Conservation (phyloP, 2,888 invertebrate genomes). For the Bellardia pandia region DNA sequence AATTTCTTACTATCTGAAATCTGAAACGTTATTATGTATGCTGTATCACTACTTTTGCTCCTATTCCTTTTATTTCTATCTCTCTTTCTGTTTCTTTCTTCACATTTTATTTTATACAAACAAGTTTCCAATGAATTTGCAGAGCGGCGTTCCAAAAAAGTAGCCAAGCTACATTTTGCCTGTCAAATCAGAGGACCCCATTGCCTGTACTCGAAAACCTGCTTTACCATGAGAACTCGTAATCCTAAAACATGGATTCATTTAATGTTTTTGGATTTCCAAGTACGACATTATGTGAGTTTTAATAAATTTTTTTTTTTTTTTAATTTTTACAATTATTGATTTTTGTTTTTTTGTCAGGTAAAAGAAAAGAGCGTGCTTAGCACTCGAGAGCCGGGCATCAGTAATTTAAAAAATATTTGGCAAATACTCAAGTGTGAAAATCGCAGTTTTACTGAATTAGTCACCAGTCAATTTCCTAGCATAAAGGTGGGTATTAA, state of each 20-base stretch:
- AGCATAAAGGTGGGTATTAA: conserved; percentile 88
- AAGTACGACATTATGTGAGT: conserved; percentile 85
- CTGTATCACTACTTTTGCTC: neutral
- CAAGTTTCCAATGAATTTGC: conserved; percentile 83
- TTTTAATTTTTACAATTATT: neutral
- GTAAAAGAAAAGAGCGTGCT: conserved; percentile 91
- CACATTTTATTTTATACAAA: conserved; percentile 72
- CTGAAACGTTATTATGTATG: neutral
- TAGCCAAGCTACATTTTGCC: conserved; percentile 94
- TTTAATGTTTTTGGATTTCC: conserved; percentile 96
- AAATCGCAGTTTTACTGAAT: conserved; percentile 93
- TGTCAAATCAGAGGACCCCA: conserved; percentile 93
- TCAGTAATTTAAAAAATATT: conserved; percentile 93
- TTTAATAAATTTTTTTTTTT: neutral
- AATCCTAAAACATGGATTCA: conserved; percentile 96
- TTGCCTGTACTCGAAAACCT: conserved; percentile 93
- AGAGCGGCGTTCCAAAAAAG: conserved; percentile 93
- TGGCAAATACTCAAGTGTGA: conserved; percentile 97
- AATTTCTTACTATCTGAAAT: conserved; percentile 14
- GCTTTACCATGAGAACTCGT: conserved; percentile 91
- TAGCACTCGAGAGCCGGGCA: conserved; percentile 92
- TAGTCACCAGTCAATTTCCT: conserved; percentile 97
- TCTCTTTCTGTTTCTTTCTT: conserved; percentile 6
- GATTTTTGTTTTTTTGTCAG: conserved; percentile 78
- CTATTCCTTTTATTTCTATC: neutral